phyloP scores from a whole-genome alignment of 1,140 invertebrate species.

The Hesperophylax magnus region DNA sequence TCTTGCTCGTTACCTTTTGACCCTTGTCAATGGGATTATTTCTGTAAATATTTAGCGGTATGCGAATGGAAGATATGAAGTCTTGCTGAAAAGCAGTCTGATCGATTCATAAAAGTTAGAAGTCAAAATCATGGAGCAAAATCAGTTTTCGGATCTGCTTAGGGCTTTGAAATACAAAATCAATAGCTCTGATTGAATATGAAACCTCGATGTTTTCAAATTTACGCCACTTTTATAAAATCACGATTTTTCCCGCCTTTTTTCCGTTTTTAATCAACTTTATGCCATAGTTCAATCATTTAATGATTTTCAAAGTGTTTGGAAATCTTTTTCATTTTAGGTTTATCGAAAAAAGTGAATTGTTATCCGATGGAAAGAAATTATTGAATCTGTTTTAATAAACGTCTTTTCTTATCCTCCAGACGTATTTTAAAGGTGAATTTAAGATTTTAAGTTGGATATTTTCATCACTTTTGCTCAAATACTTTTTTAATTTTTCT shows the following conservation, averaged over 20 bases:
- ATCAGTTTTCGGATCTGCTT: conserved; percentile 7
- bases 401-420: no score
- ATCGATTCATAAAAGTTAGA: conserved; percentile 25
- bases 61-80: neutral
- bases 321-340: no score
- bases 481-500: no score
- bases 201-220: conserved; percentile 8
- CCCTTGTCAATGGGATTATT: neutral
- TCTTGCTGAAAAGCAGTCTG: conserved; percentile 3
- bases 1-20: neutral
- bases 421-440: no score
- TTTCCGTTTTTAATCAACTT: conserved; percentile 23
- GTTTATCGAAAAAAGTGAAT: no score
- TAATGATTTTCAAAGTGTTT: neutral
- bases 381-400: no score
- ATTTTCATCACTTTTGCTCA: no score
- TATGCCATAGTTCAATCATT: neutral
- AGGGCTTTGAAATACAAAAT: conserved; percentile 22
- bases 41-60: neutral
- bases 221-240: neutral
- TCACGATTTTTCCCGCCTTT: neutral
- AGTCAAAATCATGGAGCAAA: neutral
- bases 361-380: no score
- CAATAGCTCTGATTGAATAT: conserved; percentile 23
- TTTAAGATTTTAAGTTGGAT: no score